These are phyloP conservation scores for Lucilia cuprina DNA, from an alignment of 1,140 invertebrate species.

Conservation along the genomic window DNA sequence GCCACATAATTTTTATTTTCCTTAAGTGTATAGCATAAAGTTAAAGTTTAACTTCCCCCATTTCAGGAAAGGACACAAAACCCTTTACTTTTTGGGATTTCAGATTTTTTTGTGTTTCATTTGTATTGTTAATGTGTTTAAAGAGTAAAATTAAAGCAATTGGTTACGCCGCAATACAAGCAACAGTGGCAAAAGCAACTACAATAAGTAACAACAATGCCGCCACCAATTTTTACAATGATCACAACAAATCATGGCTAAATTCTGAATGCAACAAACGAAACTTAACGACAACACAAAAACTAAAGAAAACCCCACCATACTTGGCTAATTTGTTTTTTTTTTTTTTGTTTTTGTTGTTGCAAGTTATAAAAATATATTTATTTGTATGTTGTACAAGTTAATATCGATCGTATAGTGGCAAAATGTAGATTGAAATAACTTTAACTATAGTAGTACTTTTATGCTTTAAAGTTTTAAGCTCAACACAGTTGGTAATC, in stretches of 20 bases:
- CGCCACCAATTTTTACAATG: slow-evolving; percentile 33
- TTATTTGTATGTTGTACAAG: neutral
- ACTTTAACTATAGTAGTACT: neutral
- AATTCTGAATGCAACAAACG: neutral
- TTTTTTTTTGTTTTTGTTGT: neutral
- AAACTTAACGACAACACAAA: neutral
- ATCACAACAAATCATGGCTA: slow-evolving; percentile 33
- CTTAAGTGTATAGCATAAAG: neutral
- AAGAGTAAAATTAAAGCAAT: slow-evolving; percentile 27
- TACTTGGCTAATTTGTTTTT: slow-evolving; percentile 21
- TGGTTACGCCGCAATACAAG: slow-evolving; percentile 11
- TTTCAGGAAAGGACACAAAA: neutral
- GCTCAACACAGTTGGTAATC: slow-evolving; percentile 26
- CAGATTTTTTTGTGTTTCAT: neutral
- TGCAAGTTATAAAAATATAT: neutral
- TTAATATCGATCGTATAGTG: neutral
- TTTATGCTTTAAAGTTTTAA: neutral
- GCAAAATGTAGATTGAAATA: neutral
- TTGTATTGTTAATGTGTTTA: slow-evolving; percentile 8
- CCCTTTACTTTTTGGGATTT: neutral
- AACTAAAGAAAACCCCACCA: neutral
- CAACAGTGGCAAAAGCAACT: neutral
- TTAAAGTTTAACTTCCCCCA: neutral
- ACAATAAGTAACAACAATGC: slow-evolving; percentile 18
- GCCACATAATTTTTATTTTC: slow-evolving; percentile 12